Percentiles rank a stretch among this genome's conserved stretches.
These are phyloP conservation scores for Apamea anceps DNA, from an alignment of 2,888 invertebrate species.

Conservation along the genomic window DNA sequence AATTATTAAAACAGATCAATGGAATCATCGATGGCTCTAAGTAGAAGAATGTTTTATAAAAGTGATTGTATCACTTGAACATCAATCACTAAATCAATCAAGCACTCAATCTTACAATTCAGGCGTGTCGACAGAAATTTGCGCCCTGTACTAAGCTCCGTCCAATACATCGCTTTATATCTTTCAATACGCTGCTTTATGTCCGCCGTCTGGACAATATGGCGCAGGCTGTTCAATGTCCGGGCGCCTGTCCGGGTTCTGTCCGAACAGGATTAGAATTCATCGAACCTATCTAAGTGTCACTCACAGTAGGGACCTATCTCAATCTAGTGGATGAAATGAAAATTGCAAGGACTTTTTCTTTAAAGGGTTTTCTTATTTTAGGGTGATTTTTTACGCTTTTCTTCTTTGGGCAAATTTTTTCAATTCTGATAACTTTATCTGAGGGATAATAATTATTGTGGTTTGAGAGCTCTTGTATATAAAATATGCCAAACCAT, in stretches of 20 bases:
- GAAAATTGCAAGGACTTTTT: conserved; percentile 7
- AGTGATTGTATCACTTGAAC: background rate
- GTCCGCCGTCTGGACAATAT: conserved; percentile 26
- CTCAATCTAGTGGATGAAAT: conserved; percentile 23
- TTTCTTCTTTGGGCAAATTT: background rate
- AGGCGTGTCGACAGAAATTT: background rate
- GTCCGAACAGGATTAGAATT: conserved; percentile 39
- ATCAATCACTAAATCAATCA: too few relatives aligned
- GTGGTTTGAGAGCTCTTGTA: background rate
- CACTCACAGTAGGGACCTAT: conserved; percentile 41
- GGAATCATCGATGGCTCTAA: too few relatives aligned
- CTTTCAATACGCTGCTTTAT: conserved; percentile 21
- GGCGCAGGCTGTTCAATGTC: background rate
- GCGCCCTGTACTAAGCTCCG: background rate
- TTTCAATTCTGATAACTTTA: background rate
- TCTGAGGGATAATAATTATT: background rate
- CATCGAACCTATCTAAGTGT: conserved; percentile 42
- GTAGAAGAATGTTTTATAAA: too few relatives aligned
- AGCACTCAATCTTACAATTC: background rate
- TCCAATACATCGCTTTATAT: conserved; percentile 13
- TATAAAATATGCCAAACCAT: background rate
- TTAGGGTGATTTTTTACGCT: background rate
- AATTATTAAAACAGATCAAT: conserved; percentile 42
- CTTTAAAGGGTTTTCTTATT: background rate
- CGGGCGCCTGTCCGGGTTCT: background rate